These are phyloP conservation scores for Heliconius eleuchia DNA, from an alignment of 1,140 invertebrate genomes.

Conservation along the genomic window DNA sequence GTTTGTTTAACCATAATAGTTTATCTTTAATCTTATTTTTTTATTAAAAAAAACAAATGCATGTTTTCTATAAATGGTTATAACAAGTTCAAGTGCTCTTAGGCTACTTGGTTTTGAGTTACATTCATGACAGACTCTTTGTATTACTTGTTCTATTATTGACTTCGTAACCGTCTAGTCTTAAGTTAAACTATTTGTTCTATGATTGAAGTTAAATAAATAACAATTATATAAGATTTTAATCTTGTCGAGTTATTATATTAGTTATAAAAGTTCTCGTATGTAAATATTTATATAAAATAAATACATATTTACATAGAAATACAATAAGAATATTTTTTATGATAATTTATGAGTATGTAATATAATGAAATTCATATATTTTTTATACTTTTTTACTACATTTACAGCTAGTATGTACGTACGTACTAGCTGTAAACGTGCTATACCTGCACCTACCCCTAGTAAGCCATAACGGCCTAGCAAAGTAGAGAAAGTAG, in stretches of 20 bases:
- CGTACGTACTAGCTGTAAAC: too few species aligned
- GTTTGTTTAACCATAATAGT: not conserved
- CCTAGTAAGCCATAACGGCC: not conserved
- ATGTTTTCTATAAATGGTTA: conserved; percentile 8
- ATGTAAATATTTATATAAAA: too few species aligned
- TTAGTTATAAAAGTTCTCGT: too few species aligned
- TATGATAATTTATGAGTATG: too few species aligned
- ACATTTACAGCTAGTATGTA: too few species aligned
- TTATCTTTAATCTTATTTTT: not conserved
- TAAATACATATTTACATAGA: too few species aligned
- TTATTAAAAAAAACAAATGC: not conserved
- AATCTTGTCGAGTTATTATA: not conserved
- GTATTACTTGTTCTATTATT: conserved; percentile 7
- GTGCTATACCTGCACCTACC: too few species aligned
- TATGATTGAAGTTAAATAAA: not conserved
- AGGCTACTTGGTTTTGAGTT: not conserved
- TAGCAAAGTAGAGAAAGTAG: not conserved
- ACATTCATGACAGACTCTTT: conserved; percentile 1
- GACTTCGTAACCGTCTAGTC: not conserved
- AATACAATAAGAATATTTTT: too few species aligned
- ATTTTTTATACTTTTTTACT: too few species aligned
- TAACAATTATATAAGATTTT: not conserved
- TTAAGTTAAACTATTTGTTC: not conserved
- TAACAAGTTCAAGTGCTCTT: not conserved
- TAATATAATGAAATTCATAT: too few species aligned